Evolutionary conservation across 2,888 invertebrate species (phyloP).

Genomic region (Strigamia crassipes): DNA sequence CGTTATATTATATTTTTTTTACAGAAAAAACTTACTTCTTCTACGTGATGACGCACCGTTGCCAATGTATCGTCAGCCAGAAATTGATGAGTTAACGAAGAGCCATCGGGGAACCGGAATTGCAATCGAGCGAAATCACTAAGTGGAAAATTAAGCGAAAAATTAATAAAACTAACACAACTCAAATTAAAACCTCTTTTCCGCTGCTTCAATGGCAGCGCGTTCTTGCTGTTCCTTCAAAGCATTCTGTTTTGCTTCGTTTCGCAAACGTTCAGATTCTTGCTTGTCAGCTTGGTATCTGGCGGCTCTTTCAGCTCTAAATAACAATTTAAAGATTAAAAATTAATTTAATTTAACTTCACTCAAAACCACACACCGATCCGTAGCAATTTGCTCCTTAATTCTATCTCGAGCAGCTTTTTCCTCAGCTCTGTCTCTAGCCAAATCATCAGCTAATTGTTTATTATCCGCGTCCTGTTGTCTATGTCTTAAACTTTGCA

Average conservation of each 20-base stretch:
- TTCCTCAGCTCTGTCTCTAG: slow-evolving; percentile 76
- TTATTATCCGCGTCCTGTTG: slow-evolving; percentile 77
- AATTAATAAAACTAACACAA: not conserved
- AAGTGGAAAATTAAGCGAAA: not conserved
- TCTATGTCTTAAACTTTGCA: slow-evolving; percentile 72
- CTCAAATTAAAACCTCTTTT: slow-evolving; percentile 54
- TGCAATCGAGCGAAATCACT: slow-evolving; percentile 73
- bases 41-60: slow-evolving; percentile 59
- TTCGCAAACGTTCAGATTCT: slow-evolving; percentile 53
- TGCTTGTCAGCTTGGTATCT: slow-evolving; percentile 56
- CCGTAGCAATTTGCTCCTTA: slow-evolving; percentile 81
- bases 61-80: slow-evolving; percentile 69
- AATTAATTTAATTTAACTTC: slow-evolving; percentile 57
- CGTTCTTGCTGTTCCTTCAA: slow-evolving; percentile 55
- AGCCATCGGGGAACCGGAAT: slow-evolving; percentile 83
- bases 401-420: slow-evolving; percentile 76
- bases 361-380: slow-evolving; percentile 63
- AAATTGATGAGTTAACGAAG: slow-evolving; percentile 74
- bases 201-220: slow-evolving; percentile 55
- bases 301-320: slow-evolving; percentile 58
- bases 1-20: not conserved
- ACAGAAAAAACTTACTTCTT: slow-evolving; percentile 52
- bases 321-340: slow-evolving; percentile 25
- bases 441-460: slow-evolving; percentile 72
- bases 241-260: slow-evolving; percentile 54